A percentile compares a stretch with the other conserved stretches of the same genome.
Evolutionary conservation across 2,113 vertebrate genomes (phyloP).

Genomic region (Hoplias malabaricus): DNA sequence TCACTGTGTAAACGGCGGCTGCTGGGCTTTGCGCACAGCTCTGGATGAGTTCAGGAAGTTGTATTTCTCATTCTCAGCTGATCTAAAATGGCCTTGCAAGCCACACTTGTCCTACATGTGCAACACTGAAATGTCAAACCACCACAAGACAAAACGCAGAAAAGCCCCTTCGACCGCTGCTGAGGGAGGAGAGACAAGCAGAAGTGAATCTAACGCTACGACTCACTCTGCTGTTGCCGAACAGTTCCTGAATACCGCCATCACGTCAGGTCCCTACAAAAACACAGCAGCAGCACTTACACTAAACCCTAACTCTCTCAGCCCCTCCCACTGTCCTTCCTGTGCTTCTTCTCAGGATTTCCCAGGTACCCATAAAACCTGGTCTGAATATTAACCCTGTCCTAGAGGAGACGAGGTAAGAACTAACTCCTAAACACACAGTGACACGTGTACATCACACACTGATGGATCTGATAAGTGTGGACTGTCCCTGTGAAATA

Average conservation of each 20-base stretch:
- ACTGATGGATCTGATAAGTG: too few species aligned
- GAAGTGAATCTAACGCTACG: slow-evolving; percentile 1
- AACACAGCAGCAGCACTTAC: neutral
- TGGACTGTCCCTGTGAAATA: too few species aligned
- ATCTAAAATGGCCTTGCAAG: neutral
- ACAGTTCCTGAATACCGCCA: neutral
- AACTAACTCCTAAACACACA: too few species aligned
- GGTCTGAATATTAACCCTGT: too few species aligned
- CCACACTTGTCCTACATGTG: neutral
- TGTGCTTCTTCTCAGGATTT: too few species aligned
- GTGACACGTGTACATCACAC: too few species aligned
- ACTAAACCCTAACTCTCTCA: neutral
- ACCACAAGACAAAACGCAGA: neutral
- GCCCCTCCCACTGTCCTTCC: too few species aligned
- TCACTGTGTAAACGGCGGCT: too few species aligned
- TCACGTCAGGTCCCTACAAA: neutral
- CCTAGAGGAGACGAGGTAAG: too few species aligned
- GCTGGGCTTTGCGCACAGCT: too few species aligned
- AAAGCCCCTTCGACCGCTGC: neutral
- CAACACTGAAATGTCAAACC: slow-evolving; percentile 1
- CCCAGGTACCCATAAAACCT: too few species aligned
- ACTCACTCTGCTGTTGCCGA: neutral
- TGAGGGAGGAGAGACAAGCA: neutral
- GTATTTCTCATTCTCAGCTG: neutral
- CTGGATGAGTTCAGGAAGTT: neutral